phyloP scores from a whole-genome alignment of 2,888 invertebrate species.

The Lasioglossum leucozonium region DNA sequence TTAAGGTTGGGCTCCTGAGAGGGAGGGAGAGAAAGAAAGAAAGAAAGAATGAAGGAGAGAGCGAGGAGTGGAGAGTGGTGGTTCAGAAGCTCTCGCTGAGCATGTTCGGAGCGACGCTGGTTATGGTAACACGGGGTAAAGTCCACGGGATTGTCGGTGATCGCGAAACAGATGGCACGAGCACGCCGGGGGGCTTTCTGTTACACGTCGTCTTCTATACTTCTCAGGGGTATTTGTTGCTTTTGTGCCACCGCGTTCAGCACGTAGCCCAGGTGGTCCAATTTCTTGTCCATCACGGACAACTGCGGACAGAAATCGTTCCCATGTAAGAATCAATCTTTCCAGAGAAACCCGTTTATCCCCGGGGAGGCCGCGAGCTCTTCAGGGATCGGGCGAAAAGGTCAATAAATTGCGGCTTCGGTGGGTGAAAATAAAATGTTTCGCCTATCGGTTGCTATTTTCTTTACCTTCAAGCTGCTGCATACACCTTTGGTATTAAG shows the following conservation, averaged over 20 bases:
- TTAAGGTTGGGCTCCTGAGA: neutral
- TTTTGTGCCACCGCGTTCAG: constrained; percentile 82
- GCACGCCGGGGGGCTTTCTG: constrained; percentile 72
- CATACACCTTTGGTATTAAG: too few species aligned
- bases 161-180: constrained; percentile 55
- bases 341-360: neutral
- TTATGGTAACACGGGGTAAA: constrained; percentile 70
- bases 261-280: constrained; percentile 86
- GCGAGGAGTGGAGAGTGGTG: constrained; percentile 14
- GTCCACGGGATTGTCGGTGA: constrained; percentile 51
- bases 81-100: constrained; percentile 57
- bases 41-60: neutral
- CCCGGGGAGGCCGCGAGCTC: neutral
- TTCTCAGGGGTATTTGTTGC: constrained; percentile 85
- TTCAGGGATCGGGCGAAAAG: neutral
- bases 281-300: constrained; percentile 86
- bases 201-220: constrained; percentile 86
- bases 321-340: constrained; percentile 33
- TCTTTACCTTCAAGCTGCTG: too few species aligned
- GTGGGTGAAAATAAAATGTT: neutral
- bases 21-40: neutral
- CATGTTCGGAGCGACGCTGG: constrained; percentile 67
- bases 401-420: neutral
- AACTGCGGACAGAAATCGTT: constrained; percentile 70
- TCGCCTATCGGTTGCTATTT: too few species aligned